phyloP scores from a whole-genome alignment of 2,888 invertebrate species.

The Norana najaformis region DNA sequence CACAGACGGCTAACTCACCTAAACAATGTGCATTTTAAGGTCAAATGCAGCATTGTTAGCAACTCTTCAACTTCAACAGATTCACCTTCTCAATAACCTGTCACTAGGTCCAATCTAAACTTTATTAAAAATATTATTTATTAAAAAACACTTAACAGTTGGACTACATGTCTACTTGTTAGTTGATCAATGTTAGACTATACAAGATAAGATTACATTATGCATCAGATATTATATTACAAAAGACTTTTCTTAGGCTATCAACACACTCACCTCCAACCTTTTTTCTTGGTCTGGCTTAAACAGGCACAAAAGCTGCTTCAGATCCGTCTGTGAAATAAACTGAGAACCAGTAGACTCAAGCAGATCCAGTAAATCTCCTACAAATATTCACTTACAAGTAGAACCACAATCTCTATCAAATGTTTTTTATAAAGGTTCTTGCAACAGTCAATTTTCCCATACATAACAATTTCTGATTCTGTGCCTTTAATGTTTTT shows the following conservation, averaged over 20 bases:
- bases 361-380: constrained; percentile 67
- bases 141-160: neutral
- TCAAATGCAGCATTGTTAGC: neutral
- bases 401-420: neutral
- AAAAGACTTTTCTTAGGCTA: neutral
- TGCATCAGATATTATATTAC: neutral
- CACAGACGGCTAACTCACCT: neutral
- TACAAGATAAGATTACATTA: neutral
- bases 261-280: neutral
- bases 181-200: no score
- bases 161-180: neutral
- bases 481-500: neutral
- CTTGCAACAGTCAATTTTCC: neutral
- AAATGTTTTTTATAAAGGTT: neutral
- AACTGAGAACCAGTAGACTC: constrained; percentile 68
- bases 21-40: neutral
- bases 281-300: constrained; percentile 45
- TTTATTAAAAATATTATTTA: neutral
- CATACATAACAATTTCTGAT: neutral
- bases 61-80: neutral
- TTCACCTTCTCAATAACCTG: neutral
- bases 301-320: constrained; percentile 66
- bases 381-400: constrained; percentile 52
- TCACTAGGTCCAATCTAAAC: neutral
- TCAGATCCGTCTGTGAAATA: constrained; percentile 68